Percentiles rank a stretch among this genome's conserved stretches.
These are phyloP conservation scores for Ascidia mentula DNA, from an alignment of 23 tunicate genomes.

Conservation along the genomic window DNA sequence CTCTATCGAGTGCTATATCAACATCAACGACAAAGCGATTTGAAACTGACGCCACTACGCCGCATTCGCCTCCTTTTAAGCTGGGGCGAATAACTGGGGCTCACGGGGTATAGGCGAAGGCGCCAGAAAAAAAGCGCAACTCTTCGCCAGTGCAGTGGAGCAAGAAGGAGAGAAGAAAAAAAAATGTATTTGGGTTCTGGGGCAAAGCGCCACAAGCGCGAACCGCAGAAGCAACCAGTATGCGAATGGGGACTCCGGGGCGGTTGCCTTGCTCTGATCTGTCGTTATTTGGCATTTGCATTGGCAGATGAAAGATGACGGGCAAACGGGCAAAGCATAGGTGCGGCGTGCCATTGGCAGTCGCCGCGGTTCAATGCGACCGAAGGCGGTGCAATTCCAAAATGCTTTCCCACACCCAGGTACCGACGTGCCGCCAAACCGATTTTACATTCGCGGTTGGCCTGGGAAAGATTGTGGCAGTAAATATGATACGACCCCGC, in stretches of 20 bases:
- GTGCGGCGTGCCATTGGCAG: neutral
- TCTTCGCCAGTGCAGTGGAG: neutral
- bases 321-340: neutral
- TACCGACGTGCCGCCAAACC: neutral
- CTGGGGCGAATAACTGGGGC: neutral
- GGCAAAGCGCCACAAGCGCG: neutral
- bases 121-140: neutral
- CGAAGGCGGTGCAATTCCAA: neutral
- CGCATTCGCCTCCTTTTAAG: neutral
- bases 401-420: neutral
- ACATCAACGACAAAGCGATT: slow-evolving; percentile 12
- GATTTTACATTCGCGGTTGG: neutral
- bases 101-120: neutral
- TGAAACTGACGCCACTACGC: neutral
- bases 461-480: neutral
- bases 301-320: neutral
- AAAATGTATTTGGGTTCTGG: neutral
- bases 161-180: neutral
- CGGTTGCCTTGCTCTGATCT: neutral
- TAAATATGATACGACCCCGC: too few relatives aligned
- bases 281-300: slow-evolving; percentile 6
- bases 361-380: neutral
- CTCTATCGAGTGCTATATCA: slow-evolving; percentile 9
- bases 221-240: too few relatives aligned
- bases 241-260: too few relatives aligned